These are phyloP conservation scores for Danionella dracula DNA, from an alignment of 2,797 vertebrate genomes.

Conservation along the genomic window DNA sequence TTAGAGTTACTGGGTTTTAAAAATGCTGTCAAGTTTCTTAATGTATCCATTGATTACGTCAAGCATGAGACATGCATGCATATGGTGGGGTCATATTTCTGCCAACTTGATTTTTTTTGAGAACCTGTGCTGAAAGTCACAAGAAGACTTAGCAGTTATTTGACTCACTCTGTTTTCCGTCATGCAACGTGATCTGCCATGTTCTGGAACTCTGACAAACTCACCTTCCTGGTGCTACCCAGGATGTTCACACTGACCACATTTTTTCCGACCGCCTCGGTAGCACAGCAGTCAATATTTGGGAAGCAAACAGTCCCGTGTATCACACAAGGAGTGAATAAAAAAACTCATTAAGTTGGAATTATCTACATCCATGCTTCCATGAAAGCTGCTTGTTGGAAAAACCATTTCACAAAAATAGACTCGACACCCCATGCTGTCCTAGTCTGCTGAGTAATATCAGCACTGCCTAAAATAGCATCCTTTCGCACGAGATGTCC, in stretches of 20 bases:
- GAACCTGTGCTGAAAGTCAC: neutral
- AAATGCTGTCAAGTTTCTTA: too few species aligned
- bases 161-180: slow-evolving; percentile 38
- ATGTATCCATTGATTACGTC: too few species aligned
- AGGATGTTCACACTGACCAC: neutral
- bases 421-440: slow-evolving; percentile 41
- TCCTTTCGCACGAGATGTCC: slow-evolving; percentile 43
- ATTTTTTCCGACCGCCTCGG: neutral
- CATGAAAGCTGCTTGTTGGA: slow-evolving; percentile 37
- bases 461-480: slow-evolving; percentile 58
- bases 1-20: too few species aligned
- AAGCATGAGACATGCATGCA: too few species aligned
- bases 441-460: slow-evolving; percentile 57
- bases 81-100: too few species aligned
- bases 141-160: slow-evolving; percentile 25
- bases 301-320: slow-evolving; percentile 33
- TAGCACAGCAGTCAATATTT: slow-evolving; percentile 35
- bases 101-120: too few species aligned
- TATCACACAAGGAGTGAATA: slow-evolving; percentile 35
- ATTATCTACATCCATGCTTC: slow-evolving; percentile 56
- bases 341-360: slow-evolving; percentile 56
- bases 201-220: slow-evolving; percentile 36
- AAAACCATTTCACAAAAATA: slow-evolving; percentile 35
- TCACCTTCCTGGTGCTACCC: slow-evolving; percentile 12
- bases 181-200: slow-evolving; percentile 46